These are phyloP conservation scores for Porites divaricata DNA, from an alignment of 92 coral and sea anemone species.

Conservation along the genomic window DNA sequence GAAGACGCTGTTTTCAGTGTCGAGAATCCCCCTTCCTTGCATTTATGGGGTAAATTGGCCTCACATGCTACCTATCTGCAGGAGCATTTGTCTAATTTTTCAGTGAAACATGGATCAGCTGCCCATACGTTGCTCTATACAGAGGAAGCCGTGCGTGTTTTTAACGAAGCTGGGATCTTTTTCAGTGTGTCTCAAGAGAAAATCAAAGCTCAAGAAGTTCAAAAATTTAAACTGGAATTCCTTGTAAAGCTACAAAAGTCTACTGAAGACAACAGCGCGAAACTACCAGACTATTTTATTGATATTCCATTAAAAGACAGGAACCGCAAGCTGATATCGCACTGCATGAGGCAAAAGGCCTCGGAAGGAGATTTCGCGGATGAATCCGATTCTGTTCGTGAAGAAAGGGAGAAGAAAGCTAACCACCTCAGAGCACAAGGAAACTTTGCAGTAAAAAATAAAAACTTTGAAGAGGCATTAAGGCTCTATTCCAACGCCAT, in stretches of 20 bases:
- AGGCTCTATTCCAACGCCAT: slow-evolving; percentile 61
- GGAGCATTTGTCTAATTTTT: slow-evolving; percentile 46
- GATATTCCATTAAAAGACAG: slow-evolving; percentile 60
- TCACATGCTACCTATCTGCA: slow-evolving; percentile 61
- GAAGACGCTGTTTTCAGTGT: slow-evolving; percentile 50
- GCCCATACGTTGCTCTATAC: slow-evolving; percentile 46
- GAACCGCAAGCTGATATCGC: slow-evolving; percentile 64
- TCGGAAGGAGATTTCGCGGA: neutral
- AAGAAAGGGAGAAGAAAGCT: slow-evolving; percentile 32
- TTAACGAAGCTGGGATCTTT: slow-evolving; percentile 72
- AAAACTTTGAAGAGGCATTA: slow-evolving; percentile 50
- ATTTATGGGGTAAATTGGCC: slow-evolving; percentile 75
- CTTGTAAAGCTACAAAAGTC: neutral
- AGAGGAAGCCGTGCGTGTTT: slow-evolving; percentile 55
- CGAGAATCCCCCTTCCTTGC: slow-evolving; percentile 56
- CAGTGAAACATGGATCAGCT: slow-evolving; percentile 5
- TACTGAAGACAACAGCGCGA: slow-evolving; percentile 14
- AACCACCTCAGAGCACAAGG: slow-evolving; percentile 66
- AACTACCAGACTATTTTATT: slow-evolving; percentile 39
- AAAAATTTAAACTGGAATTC: slow-evolving; percentile 37
- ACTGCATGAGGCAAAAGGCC: slow-evolving; percentile 55
- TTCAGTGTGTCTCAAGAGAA: slow-evolving; percentile 71
- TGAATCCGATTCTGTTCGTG: neutral
- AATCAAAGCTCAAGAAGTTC: slow-evolving; percentile 71
- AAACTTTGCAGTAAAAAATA: slow-evolving; percentile 58